Evolutionary conservation across 2,888 invertebrate species (phyloP).

Genomic region (Petrolisthes cinctipes): DNA sequence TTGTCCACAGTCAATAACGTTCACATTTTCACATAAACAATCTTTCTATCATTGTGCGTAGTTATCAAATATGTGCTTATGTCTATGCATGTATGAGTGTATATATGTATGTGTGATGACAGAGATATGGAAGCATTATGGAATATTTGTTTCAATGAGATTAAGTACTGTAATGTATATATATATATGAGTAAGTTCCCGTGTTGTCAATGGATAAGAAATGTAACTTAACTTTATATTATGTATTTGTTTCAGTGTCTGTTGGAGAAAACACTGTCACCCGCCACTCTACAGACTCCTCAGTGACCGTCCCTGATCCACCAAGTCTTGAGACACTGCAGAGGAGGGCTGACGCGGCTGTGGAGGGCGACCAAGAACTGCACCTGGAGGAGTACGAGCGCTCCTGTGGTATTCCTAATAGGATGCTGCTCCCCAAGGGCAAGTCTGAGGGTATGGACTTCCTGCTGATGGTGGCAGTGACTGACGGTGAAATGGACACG

Average conservation of each 20-base stretch:
- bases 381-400: conserved; percentile 39
- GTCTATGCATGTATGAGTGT: not conserved
- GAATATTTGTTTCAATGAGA: not conserved
- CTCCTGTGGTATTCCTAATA: conserved; percentile 65
- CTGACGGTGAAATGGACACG: conserved; percentile 51
- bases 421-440: conserved; percentile 66
- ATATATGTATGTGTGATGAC: too few relatives aligned
- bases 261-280: conserved; percentile 78
- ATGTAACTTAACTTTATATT: not conserved
- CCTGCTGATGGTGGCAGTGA: conserved; percentile 65
- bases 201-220: not conserved
- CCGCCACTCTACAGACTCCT: conserved; percentile 79
- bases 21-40: not conserved
- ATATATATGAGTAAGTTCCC: not conserved
- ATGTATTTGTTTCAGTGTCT: conserved; percentile 69
- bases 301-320: conserved; percentile 75
- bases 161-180: not conserved
- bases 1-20: not conserved
- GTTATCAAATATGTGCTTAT: not conserved
- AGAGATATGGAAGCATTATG: not conserved
- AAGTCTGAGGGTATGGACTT: conserved; percentile 64
- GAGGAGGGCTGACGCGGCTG: conserved; percentile 38
- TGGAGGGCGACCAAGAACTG: conserved; percentile 26
- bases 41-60: not conserved
- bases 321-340: conserved; percentile 43